Conservation (phyloP, 2,888 invertebrate species). For the Pterostichus niger region DNA sequence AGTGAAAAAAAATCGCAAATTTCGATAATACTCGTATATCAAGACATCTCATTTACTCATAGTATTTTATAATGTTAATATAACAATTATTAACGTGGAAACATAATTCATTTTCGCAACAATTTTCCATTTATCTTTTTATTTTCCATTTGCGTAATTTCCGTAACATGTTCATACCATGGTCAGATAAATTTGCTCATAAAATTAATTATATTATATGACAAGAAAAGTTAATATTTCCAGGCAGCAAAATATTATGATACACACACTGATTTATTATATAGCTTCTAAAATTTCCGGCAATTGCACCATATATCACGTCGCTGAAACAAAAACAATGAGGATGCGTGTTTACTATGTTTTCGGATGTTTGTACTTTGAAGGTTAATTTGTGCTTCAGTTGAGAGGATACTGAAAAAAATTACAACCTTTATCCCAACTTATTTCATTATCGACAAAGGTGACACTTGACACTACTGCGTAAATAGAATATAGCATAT, state of each 20-base stretch:
- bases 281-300: background rate
- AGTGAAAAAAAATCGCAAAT: too few relatives aligned
- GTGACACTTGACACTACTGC: too few relatives aligned
- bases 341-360: slow-evolving; percentile 26
- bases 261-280: background rate
- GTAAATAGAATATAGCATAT: too few relatives aligned
- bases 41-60: background rate
- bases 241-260: background rate
- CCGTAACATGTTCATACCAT: slow-evolving; percentile 53
- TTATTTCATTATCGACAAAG: too few relatives aligned
- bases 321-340: slow-evolving; percentile 18
- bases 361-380: slow-evolving; percentile 36
- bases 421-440: too few relatives aligned
- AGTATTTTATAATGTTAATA: background rate
- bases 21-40: too few relatives aligned
- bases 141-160: slow-evolving; percentile 56
- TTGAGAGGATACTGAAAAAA: background rate
- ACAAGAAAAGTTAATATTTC: background rate
- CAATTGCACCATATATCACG: slow-evolving; percentile 24
- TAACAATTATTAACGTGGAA: slow-evolving; percentile 29
- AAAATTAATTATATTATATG: background rate
- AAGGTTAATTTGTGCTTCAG: slow-evolving; percentile 43
- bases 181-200: slow-evolving; percentile 38
- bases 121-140: slow-evolving; percentile 28
- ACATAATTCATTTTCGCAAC: slow-evolving; percentile 13